Percentiles rank a stretch among this genome's conserved stretches.
Conservation (phyloP, 1,140 invertebrate species). For the Drosophila arawakana region DNA sequence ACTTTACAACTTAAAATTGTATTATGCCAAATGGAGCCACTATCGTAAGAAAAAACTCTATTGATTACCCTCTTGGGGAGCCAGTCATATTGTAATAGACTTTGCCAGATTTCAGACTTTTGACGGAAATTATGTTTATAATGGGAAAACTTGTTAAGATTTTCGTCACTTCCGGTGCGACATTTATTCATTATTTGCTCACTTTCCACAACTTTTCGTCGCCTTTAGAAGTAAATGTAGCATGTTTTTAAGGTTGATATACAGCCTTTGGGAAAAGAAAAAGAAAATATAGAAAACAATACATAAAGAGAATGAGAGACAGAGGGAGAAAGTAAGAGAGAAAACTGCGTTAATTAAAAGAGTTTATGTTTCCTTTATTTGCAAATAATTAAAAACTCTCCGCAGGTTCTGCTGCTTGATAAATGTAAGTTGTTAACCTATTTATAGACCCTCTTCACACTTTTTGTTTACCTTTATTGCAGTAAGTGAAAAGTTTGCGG, state of each 20-base stretch:
- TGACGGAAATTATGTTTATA: constrained; percentile 69
- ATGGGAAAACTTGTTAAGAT: constrained; percentile 56
- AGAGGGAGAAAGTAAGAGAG: not conserved
- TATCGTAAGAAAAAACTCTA: constrained; percentile 2
- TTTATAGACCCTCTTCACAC: constrained; percentile 61
- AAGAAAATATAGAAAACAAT: too few relatives aligned
- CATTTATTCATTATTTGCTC: constrained; percentile 83
- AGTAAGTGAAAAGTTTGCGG: constrained; percentile 56
- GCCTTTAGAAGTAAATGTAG: not conserved
- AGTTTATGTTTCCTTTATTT: constrained; percentile 68
- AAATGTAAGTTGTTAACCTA: constrained; percentile 64
- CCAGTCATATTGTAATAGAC: constrained; percentile 42
- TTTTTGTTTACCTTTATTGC: constrained; percentile 45
- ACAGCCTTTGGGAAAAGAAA: too few relatives aligned
- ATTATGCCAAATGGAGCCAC: constrained; percentile 64
- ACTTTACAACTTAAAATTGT: constrained; percentile 56
- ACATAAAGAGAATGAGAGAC: not conserved
- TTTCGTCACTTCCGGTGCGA: constrained; percentile 78
- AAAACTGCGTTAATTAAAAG: constrained; percentile 66
- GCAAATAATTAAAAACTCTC: constrained; percentile 77
- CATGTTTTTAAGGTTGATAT: too few relatives aligned
- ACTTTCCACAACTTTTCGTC: constrained; percentile 55
- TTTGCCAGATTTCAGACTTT: constrained; percentile 48
- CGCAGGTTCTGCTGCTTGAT: constrained; percentile 33
- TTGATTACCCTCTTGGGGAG: not conserved